Base-by-base conservation (phyloP, 1,140 invertebrate genomes). In the Drosophila baimaii region DNA sequence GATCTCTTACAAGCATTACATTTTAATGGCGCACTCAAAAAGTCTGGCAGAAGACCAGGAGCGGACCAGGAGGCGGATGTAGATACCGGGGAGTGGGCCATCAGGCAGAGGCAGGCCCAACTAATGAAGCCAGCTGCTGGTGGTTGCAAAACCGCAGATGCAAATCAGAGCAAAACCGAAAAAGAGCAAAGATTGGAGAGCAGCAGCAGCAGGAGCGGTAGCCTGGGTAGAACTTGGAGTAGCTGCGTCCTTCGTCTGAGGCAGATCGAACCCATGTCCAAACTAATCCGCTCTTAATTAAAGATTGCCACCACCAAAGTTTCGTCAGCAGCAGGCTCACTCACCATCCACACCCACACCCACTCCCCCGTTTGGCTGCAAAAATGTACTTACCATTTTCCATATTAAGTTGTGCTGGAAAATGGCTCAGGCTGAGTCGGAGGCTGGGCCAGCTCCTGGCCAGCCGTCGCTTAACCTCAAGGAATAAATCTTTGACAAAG, bases 231-330 rank as follows among this genome's bases (percentile, higher is more conserved):
- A n/a, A n/a, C n/a, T 8, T 12, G 31, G 31, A 9, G 37, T 9
- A 9, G 41, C 41, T 43, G 17, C 6, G 19, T 74, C 44, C 29
- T 55, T 27, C 46, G 79, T 71, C 81, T 84, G 81, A 74, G 73
- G 56, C 77, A 75, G 79, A 77, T 90, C 77, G 82, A 81, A 86
- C 77, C 82, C 85, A 85, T 91, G 90, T 91, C 83, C 86, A 85
- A 77, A 91, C 82, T 90, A 91, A 90, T 91, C 83, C 81, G 81
- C 83, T 91, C 90, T 91, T 91, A 91, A 91, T 91, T 91, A 91
- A 91, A 91, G 86, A 86, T 90, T 79, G 77, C 79, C 81, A 57
- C 46, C 74, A 58, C 66, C 41, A 44, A 68, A 68, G 65, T 68
- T 68, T 66, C 25, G 3, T 23, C 13, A 6, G 10, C n/a, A 15